Base-by-base conservation (phyloP, 2,113 vertebrate species). In the Xiphorhynchus elegans region DNA sequence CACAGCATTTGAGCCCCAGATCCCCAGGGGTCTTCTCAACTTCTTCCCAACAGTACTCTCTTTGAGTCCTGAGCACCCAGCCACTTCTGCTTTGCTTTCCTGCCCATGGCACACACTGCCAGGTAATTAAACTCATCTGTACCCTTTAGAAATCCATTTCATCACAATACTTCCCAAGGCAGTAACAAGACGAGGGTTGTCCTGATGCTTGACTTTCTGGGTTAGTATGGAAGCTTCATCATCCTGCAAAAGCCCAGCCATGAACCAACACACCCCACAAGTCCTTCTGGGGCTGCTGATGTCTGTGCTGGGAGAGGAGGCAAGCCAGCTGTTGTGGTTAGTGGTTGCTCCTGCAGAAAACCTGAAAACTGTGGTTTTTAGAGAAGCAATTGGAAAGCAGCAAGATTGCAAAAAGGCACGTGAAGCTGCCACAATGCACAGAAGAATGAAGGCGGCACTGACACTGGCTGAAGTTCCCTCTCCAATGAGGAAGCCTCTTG, bases 401-500 rank as follows among this genome's bases (percentile, higher is more conserved):
- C 3, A 6, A 49, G 58, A 37, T 6, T 26, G 37, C 40, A 55
- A 52, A 52, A 81, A 92, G 11, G 16, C 28, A 20, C 2, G 3
- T 56, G 81, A 83, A 91, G 29, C 15, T n/a, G 26, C 24, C 33
- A 20, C 1, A 0, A 64, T 12, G 18, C 42, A 60, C 28, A 56
- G 47, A 88, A 81, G 78, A 95, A 89, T 3, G 19, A 91, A 90
- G 75, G 60, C 37, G 1, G 40, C 0, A 0, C 84, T 92, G 76
- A 10, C 35, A 25, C 33, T 49, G 49, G 46, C 0, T 0, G 80
- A 84, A 29, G 64, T 94, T 96, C 78, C 87, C 33, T 95, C 81
- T 95, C 84, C 94, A 84, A 66, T 89, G 89, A 96, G 95, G 95
- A 97, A 97, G 94, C 93, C 52, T 94, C 70, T 95, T 91, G 74